Evolutionary conservation across 2,797 vertebrate species (phyloP), one percentile per base, ranked within the genome.

Genomic region (Catharus ustulatus): DNA sequence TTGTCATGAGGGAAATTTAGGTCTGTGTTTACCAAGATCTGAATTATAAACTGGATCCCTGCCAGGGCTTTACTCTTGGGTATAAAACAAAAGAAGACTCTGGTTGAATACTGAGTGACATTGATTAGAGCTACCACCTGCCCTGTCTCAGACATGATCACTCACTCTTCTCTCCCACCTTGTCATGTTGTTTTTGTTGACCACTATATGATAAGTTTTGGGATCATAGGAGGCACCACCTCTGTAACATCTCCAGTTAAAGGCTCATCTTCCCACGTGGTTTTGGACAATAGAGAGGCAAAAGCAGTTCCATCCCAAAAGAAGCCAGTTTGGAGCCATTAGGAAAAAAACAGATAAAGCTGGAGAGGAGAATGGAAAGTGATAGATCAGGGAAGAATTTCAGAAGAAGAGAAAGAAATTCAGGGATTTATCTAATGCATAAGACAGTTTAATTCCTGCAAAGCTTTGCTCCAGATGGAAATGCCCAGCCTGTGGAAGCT

Each of bases 11-110:
- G 72, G 90, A 89, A 90, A 87, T 84, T 79, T 67, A 78, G 71
- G 77, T 83, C 77, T 77, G 67, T 83, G 85, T 91, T 93, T 95
- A 94, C 68, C 54, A 88, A 77, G 83, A 87, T 69, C 71, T 74
- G 89, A 95, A 74, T 90, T 95, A 84, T 74, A 82, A 91, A 68
- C 71, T 86, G 82, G 85, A 83, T 64, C 64, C 30, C 48, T 72
- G 87, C 89, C 95, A 95, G 76, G 62, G 17, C 45, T 85, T 91
- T 93, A 72, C 92, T 95, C 78, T 89, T 84, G 93, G 66, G 90
- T 87, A 86, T 78, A 87, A 92, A 87, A 78, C 18, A 26, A 73
- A 64, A 80, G 57, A 85, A 3, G 16, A n/a, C 17, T 61, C 43
- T 32, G 29, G 51, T 19, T 78, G 76, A 69, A 71, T 45, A 59